These are phyloP conservation scores for Alethe castanea DNA, from an alignment of 2,113 vertebrate species.

Conservation along the genomic window DNA sequence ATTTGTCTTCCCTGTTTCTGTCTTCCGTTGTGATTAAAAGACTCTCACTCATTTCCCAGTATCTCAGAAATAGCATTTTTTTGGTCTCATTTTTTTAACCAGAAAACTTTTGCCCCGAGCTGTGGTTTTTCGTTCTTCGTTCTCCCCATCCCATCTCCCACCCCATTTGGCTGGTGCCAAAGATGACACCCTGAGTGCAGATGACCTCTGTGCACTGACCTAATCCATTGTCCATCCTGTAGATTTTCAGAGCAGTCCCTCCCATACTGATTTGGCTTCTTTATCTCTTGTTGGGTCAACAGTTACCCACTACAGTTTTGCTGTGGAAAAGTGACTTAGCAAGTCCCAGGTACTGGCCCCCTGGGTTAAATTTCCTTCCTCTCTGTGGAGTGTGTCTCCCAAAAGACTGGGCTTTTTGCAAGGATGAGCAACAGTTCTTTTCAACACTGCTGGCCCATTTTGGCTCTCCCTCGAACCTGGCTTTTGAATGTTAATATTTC, in stretches of 20 bases:
- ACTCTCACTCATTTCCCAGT: not conserved
- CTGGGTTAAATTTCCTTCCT: not conserved
- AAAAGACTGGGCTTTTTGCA: not conserved
- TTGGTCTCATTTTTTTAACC: not conserved
- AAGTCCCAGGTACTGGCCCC: not conserved
- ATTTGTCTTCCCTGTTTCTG: not conserved
- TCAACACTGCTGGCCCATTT: not conserved
- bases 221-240: not conserved
- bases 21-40: not conserved
- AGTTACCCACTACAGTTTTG: not conserved
- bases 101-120: not conserved
- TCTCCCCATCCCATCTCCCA: not conserved
- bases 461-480: not conserved
- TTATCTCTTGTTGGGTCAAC: not conserved
- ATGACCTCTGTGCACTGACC: not conserved
- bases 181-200: not conserved
- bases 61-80: not conserved
- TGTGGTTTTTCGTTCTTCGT: rapidly evolving
- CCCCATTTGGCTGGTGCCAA: not conserved
- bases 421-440: not conserved
- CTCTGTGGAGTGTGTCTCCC: not conserved
- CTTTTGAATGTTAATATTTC: not conserved
- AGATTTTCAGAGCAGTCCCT: not conserved
- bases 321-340: not conserved
- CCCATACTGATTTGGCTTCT: not conserved